These are phyloP conservation scores for Plotosus lineatus DNA, from an alignment of 2,113 vertebrate species.

Conservation along the genomic window DNA sequence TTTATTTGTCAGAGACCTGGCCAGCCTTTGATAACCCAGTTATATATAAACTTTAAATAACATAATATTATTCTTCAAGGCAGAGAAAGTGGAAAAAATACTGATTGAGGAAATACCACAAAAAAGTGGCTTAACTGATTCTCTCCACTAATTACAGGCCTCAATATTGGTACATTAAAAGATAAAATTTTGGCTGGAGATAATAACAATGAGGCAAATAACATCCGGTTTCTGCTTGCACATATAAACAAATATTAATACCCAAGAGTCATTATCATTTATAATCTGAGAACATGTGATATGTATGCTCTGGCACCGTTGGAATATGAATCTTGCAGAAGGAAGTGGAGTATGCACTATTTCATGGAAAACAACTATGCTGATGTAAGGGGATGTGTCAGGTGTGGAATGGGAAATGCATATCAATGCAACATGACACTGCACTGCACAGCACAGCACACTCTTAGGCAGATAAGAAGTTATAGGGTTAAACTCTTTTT, in stretches of 20 bases:
- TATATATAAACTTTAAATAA: no score
- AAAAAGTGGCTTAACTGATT: background rate
- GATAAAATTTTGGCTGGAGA: background rate
- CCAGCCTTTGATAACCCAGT: no score
- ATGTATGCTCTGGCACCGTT: background rate
- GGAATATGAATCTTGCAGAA: constrained; percentile 13
- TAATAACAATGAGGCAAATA: background rate
- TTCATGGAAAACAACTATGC: constrained; percentile 17
- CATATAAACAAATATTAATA: background rate
- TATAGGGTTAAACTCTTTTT: no score
- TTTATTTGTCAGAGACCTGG: no score
- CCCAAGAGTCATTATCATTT: background rate
- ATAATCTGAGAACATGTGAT: background rate
- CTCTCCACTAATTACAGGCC: background rate
- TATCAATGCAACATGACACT: background rate
- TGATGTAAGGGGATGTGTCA: background rate
- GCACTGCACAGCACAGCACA: background rate
- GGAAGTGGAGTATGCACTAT: background rate
- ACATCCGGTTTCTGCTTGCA: background rate
- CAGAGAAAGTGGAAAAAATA: background rate
- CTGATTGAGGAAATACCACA: background rate
- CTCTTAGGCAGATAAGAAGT: background rate
- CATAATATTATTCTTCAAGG: background rate
- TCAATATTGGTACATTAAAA: background rate
- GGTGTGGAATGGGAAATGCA: background rate